Conservation (phyloP, 1,140 invertebrate species). For the Daktulosphaira vitifoliae region DNA sequence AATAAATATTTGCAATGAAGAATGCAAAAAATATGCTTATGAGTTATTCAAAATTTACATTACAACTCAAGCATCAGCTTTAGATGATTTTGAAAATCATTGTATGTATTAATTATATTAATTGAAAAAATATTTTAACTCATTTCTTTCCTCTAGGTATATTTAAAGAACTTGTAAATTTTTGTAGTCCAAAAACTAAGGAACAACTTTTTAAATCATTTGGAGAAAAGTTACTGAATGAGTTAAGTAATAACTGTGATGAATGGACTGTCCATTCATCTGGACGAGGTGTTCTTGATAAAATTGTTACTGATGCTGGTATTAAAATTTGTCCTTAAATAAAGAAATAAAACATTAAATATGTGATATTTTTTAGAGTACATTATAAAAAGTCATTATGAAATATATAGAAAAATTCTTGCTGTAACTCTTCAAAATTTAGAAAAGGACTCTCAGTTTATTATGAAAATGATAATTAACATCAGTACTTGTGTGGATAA, state of each 20-base stretch:
- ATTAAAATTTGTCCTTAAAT: too few species aligned
- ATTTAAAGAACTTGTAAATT: constrained; percentile 10
- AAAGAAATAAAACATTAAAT: too few species aligned
- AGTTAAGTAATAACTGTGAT: constrained; percentile 17
- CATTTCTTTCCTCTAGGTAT: constrained; percentile 3
- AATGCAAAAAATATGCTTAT: constrained; percentile 13
- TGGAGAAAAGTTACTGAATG: constrained; percentile 5
- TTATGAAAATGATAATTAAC: constrained; percentile 25
- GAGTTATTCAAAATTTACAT: constrained; percentile 25
- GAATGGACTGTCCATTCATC: constrained; percentile 13
- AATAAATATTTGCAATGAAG: constrained; percentile 5
- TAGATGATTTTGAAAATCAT: constrained; percentile 13
- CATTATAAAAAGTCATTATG: neutral
- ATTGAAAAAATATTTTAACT: neutral
- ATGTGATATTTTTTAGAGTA: constrained; percentile 5
- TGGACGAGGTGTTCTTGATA: constrained; percentile 19
- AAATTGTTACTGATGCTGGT: constrained; percentile 25
- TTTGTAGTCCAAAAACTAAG: constrained; percentile 10
- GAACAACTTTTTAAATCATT: constrained; percentile 19
- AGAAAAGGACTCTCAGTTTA: constrained; percentile 16
- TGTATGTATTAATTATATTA: constrained; percentile 14
- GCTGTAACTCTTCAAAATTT: constrained; percentile 7
- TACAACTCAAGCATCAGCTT: constrained; percentile 5
- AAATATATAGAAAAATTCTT: constrained; percentile 10
- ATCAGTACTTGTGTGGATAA: constrained; percentile 18